Conservation (phyloP, 2,113 vertebrate genomes). For the Aepyceros melampus region DNA sequence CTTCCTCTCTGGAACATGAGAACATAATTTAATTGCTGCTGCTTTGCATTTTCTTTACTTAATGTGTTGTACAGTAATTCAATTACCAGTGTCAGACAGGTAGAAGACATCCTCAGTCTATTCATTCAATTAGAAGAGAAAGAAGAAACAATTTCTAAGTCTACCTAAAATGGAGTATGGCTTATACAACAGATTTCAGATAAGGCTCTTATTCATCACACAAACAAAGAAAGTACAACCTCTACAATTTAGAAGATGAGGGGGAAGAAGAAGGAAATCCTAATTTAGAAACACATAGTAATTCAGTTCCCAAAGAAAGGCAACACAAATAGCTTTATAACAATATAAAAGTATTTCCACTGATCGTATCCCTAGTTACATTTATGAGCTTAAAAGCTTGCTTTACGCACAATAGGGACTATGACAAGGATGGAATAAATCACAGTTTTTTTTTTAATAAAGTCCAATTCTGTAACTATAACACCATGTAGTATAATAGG, state of each 20-base stretch:
- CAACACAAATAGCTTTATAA: slow-evolving; percentile 2
- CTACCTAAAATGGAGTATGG: neutral
- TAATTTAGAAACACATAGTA: slow-evolving; percentile 51
- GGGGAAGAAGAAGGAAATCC: neutral
- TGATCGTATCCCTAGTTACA: slow-evolving; percentile 33
- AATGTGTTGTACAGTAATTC: slow-evolving; percentile 42
- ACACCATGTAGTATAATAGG: neutral
- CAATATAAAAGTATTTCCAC: slow-evolving; percentile 32
- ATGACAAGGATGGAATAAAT: neutral
- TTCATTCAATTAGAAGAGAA: neutral
- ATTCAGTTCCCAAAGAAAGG: slow-evolving; percentile 47
- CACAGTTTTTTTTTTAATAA: neutral
- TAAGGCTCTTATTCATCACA: neutral
- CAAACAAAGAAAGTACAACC: slow-evolving; percentile 37
- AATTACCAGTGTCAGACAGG: slow-evolving; percentile 37
- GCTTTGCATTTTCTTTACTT: slow-evolving; percentile 40
- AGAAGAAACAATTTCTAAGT: slow-evolving; percentile 38
- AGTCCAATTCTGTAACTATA: neutral
- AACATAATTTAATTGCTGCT: slow-evolving; percentile 44
- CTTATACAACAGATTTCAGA: neutral
- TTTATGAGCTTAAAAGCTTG: slow-evolving; percentile 44
- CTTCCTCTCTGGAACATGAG: slow-evolving; percentile 23
- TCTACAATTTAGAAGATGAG: neutral
- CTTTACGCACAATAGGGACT: neutral
- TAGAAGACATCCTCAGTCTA: slow-evolving; percentile 27